Evolutionary conservation across 2,113 vertebrate species (phyloP).

Genomic region (Synodontis membranacea): DNA sequence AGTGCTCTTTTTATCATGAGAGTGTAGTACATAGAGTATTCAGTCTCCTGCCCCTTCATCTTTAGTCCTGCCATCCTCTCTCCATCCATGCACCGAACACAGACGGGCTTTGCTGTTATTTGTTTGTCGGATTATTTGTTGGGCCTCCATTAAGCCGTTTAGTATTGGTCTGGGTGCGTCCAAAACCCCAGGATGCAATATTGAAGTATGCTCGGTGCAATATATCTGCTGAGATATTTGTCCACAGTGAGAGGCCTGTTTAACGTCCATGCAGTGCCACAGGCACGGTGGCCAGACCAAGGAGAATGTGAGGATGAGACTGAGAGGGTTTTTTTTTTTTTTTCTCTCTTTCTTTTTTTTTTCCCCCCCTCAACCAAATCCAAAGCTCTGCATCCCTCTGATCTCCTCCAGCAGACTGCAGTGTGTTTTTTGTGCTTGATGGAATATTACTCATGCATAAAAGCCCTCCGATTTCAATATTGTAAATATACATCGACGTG

Average conservation of each 20-base stretch:
- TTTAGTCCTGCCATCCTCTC: not conserved
- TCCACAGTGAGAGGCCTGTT: conserved; percentile 42
- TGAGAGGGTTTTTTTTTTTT: conserved; percentile 24
- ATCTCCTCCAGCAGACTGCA: conserved; percentile 47
- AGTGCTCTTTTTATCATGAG: not conserved
- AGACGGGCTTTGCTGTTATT: conserved; percentile 32
- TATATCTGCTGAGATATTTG: conserved; percentile 52
- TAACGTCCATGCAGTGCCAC: conserved; percentile 47
- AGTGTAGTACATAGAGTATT: not conserved
- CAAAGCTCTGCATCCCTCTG: conserved; percentile 49
- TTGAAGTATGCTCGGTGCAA: conserved; percentile 44
- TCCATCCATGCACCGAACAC: conserved; percentile 16
- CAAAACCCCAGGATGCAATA: conserved; percentile 41
- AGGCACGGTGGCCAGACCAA: conserved; percentile 49
- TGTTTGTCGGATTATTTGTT: conserved; percentile 47
- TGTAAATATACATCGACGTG: not conserved
- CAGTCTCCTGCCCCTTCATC: not conserved
- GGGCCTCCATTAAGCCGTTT: conserved; percentile 45
- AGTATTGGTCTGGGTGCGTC: conserved; percentile 45
- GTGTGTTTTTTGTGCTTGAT: not conserved
- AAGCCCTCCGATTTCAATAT: not conserved
- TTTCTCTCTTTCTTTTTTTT: not conserved
- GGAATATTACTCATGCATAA: conserved; percentile 14
- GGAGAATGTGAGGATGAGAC: conserved; percentile 55
- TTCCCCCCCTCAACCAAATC: conserved; percentile 34